Percentiles rank a stretch among this genome's conserved stretches.
Conservation (phyloP, 2,888 invertebrate genomes). For the Anaspis maculata region DNA sequence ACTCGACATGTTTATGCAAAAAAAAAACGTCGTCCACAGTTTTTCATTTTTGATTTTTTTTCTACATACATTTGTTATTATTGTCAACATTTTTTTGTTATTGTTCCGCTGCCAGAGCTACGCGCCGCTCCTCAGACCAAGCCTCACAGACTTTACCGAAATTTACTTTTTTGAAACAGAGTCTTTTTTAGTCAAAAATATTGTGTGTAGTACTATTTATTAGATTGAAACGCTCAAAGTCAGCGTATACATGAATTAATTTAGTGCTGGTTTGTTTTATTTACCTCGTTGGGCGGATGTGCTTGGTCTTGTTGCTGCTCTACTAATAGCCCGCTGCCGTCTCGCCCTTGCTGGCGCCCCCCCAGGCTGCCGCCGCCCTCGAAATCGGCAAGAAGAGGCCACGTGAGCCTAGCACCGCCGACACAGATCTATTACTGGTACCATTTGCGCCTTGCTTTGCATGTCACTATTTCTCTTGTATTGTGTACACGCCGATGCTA, state of each 20-base stretch:
- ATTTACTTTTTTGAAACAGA: no score
- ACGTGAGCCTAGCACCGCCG: conserved; percentile 64
- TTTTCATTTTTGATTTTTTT: no score
- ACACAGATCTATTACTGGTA: conserved; percentile 93
- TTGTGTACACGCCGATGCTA: conserved; percentile 19
- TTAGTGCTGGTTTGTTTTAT: conserved; percentile 44
- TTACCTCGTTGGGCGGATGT: conserved; percentile 41
- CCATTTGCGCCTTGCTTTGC: conserved; percentile 52
- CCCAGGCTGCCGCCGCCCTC: conserved; percentile 57
- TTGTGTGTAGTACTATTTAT: no score
- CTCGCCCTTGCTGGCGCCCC: conserved; percentile 54
- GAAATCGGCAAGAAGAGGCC: conserved; percentile 95
- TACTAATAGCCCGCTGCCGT: conserved; percentile 48
- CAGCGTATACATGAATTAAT: conserved; percentile 32
- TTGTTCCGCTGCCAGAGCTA: conserved; percentile 10
- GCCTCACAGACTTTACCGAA: no score
- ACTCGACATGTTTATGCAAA: no score
- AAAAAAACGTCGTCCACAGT: no score
- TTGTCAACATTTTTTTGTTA: no score
- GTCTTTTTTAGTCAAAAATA: no score
- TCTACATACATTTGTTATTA: no score
- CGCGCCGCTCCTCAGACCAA: no score
- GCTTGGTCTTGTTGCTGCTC: conserved; percentile 45
- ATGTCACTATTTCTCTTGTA: conserved; percentile 43
- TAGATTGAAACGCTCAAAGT: conserved; percentile 11